Percentiles rank a stretch among this genome's conserved stretches.
These are phyloP conservation scores for Myotis davidii DNA, from an alignment of 2,113 vertebrate genomes.

Conservation along the genomic window DNA sequence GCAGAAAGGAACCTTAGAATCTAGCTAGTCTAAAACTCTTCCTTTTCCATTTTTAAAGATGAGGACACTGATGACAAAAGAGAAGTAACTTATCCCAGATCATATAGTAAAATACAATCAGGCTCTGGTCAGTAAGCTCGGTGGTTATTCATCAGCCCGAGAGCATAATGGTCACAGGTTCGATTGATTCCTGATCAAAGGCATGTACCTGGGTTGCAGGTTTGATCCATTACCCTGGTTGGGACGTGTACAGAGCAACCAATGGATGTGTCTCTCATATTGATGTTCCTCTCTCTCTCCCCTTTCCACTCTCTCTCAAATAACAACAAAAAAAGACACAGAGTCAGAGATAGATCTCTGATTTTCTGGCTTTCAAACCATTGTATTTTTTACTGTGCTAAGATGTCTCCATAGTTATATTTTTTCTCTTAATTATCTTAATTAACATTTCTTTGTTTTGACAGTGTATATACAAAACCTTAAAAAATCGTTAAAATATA, in stretches of 20 bases:
- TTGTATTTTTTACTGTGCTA: not conserved
- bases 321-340: too few relatives aligned
- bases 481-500: not conserved
- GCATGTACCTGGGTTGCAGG: too few relatives aligned
- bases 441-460: slow-evolving; percentile 19
- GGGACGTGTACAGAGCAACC: too few relatives aligned
- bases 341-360: not conserved
- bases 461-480: not conserved
- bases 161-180: too few relatives aligned
- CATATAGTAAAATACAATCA: not conserved
- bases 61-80: not conserved
- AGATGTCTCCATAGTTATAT: not conserved
- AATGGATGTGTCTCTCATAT: too few relatives aligned
- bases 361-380: not conserved
- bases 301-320: too few relatives aligned
- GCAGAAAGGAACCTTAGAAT: not conserved
- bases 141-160: too few relatives aligned
- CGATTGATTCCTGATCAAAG: too few relatives aligned
- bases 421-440: not conserved
- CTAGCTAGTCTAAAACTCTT: not conserved
- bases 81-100: not conserved
- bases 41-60: not conserved
- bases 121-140: too few relatives aligned
- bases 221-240: too few relatives aligned
- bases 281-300: too few relatives aligned